Evolutionary conservation across 37 sponge, comb jelly and placozoan species (phyloP), one percentile per base, ranked within the genome.

Genomic region (Axinella damicornis): DNA sequence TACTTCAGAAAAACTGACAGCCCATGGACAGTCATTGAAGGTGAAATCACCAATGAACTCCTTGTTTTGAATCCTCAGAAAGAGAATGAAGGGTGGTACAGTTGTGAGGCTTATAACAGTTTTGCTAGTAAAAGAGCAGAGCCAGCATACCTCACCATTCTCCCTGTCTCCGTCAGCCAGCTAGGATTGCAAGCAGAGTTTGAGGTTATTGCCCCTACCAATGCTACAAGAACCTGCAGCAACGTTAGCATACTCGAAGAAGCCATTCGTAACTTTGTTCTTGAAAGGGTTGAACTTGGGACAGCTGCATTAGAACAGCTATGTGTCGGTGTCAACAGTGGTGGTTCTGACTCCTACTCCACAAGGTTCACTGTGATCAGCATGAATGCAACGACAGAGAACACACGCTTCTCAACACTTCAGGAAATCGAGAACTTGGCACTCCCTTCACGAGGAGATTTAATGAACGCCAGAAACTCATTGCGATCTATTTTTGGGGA

Each of bases 21-120:
- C 19, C 20, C 22, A 12, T 84, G 76, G 76, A 63, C n/a, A 14
- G 5, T 69, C 21, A 53, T 81, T 41, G 73, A 33, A 46, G 58
- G 39, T 33, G 41, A 57, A 39, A 38, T 28, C 16, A 73, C 71
- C 22, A 83, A 83, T 60, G 74, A 62, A 36, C 54, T 83, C 34
- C n/a, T 73, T 41, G 35, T 73, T 6, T 74, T 28, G 16, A 73
- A 55, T 21, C 83, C 83, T n/a, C 73, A 68, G 60, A 73, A 73
- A 28, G 66, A 1, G 25, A 22, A 83, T 59, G 57, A 83, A 30
- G 86, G 86, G 24, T 85, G 86, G 86, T 85, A 85, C 46, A 68
- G 52, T 37, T 77, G 86, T 69, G 66, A 77, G 38, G 86, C 76
- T 0, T 74, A 31, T 61, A 69, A 77, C 60, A 52, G 33, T 57